phyloP scores from a whole-genome alignment of 2,113 vertebrate genomes.

The Stigmatopora argus region DNA sequence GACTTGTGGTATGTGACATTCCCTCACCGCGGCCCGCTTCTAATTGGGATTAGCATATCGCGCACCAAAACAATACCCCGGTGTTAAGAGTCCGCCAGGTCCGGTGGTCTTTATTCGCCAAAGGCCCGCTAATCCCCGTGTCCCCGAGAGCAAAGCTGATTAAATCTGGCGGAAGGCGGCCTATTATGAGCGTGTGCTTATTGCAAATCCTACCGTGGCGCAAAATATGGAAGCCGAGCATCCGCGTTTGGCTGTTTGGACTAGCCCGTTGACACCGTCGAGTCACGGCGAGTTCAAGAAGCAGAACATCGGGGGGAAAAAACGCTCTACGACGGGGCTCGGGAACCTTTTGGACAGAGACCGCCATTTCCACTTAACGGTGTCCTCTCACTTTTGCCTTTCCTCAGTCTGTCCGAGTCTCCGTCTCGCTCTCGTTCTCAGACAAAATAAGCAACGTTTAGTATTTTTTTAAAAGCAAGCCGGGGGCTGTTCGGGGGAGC shows the following conservation, averaged over 20 bases:
- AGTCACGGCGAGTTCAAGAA: slow-evolving; percentile 24
- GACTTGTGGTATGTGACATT: slow-evolving; percentile 49
- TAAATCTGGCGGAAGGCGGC: slow-evolving; percentile 60
- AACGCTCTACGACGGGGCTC: too few species aligned
- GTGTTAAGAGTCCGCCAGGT: slow-evolving; percentile 35
- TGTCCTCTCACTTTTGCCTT: slow-evolving; percentile 13
- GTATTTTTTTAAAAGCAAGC: neutral
- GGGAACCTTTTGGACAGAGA: too few species aligned
- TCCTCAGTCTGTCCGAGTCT: neutral
- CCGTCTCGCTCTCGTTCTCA: neutral
- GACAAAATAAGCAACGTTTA: slow-evolving; percentile 4
- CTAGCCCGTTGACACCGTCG: slow-evolving; percentile 40
- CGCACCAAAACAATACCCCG: slow-evolving; percentile 46
- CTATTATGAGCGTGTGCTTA: slow-evolving; percentile 57
- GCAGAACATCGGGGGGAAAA: slow-evolving; percentile 21
- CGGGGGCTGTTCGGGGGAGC: neutral
- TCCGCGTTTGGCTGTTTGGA: slow-evolving; percentile 45
- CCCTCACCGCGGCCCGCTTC: slow-evolving; percentile 29
- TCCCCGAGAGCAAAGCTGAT: slow-evolving; percentile 68
- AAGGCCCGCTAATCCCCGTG: slow-evolving; percentile 58
- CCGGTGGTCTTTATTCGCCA: slow-evolving; percentile 44
- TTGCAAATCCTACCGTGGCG: slow-evolving; percentile 62
- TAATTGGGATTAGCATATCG: slow-evolving; percentile 63
- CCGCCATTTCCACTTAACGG: slow-evolving; percentile 21
- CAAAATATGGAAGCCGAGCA: slow-evolving; percentile 45